These are phyloP conservation scores for Drosophila persimilis DNA, from an alignment of 1,140 invertebrate genomes.

Conservation along the genomic window DNA sequence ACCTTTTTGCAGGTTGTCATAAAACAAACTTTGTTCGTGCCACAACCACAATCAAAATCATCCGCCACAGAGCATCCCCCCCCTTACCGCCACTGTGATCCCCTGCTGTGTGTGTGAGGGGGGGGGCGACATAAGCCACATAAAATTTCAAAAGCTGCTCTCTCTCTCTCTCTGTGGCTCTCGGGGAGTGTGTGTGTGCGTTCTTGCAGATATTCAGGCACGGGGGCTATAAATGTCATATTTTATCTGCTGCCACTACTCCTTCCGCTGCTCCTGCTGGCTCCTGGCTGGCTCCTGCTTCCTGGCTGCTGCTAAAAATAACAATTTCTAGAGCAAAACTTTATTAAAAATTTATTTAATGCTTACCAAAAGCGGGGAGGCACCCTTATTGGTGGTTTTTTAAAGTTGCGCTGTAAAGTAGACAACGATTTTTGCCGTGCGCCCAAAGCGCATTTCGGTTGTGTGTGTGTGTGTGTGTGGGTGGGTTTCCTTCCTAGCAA, in stretches of 20 bases:
- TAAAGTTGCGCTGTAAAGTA: conserved; percentile 55
- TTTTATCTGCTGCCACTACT: conserved; percentile 65
- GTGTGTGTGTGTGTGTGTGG: background rate
- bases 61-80: conserved; percentile 19
- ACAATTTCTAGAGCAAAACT: conserved; percentile 70
- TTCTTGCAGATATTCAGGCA: conserved; percentile 68
- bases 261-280: conserved; percentile 4
- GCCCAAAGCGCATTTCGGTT: conserved; percentile 34
- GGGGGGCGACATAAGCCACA: conserved; percentile 44
- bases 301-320: conserved; percentile 62
- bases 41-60: conserved; percentile 63
- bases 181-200: conserved; percentile 54
- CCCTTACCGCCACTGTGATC: background rate
- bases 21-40: conserved; percentile 48
- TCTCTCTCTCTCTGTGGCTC: conserved; percentile 29
- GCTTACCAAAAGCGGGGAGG: conserved; percentile 23
- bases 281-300: background rate
- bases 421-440: conserved; percentile 35
- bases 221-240: conserved; percentile 70
- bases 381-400: conserved; percentile 44
- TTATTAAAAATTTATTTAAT: conserved; percentile 78
- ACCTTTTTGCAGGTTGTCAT: conserved; percentile 15
- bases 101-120: conserved; percentile 4
- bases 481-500: conserved; percentile 2
- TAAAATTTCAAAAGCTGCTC: conserved; percentile 48